These are phyloP conservation scores for Syngnathus acus DNA, from an alignment of 2,797 vertebrate genomes.

Conservation along the genomic window DNA sequence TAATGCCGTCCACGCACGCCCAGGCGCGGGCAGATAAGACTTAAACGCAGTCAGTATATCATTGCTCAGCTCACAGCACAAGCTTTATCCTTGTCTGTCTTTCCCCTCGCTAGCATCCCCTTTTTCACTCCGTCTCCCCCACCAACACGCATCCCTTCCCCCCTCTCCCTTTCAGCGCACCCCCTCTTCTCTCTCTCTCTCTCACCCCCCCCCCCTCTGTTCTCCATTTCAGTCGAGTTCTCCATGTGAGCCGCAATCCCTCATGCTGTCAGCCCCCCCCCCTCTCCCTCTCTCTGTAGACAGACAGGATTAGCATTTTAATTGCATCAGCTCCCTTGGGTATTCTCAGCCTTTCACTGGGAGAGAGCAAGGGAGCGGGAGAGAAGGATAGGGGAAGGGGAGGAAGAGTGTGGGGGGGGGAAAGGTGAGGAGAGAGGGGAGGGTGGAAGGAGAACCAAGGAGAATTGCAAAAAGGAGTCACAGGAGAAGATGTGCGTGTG, in stretches of 20 bases:
- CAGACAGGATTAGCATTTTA: slow-evolving; percentile 87
- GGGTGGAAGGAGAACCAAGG: slow-evolving; percentile 67
- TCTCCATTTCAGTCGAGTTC: slow-evolving; percentile 81
- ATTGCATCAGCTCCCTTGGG: slow-evolving; percentile 84
- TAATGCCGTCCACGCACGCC: slow-evolving; percentile 70
- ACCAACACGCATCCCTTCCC: slow-evolving; percentile 55
- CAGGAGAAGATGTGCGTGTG: slow-evolving; percentile 62
- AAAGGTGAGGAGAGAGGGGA: slow-evolving; percentile 45
- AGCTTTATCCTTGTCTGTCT: slow-evolving; percentile 71
- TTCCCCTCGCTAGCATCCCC: slow-evolving; percentile 66
- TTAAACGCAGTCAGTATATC: slow-evolving; percentile 70
- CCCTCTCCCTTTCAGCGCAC: slow-evolving; percentile 55
- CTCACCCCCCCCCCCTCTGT: slow-evolving; percentile 59
- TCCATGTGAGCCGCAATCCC: slow-evolving; percentile 81
- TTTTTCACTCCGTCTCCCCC: slow-evolving; percentile 60
- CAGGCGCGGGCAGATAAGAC: slow-evolving; percentile 60
- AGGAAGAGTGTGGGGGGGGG: slow-evolving; percentile 24
- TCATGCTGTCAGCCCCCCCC: slow-evolving; percentile 81
- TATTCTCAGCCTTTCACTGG: slow-evolving; percentile 81
- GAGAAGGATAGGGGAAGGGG: slow-evolving; percentile 45
- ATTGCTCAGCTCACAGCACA: slow-evolving; percentile 69
- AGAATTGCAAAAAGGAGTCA: slow-evolving; percentile 68
- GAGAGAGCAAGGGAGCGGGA: slow-evolving; percentile 63
- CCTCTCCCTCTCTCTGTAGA: slow-evolving; percentile 76
- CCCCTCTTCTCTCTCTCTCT: slow-evolving; percentile 26